Percentiles rank a stretch among this genome's conserved stretches.
Conservation (phyloP, 2,113 vertebrate species). For the Peromyscus maniculatus region DNA sequence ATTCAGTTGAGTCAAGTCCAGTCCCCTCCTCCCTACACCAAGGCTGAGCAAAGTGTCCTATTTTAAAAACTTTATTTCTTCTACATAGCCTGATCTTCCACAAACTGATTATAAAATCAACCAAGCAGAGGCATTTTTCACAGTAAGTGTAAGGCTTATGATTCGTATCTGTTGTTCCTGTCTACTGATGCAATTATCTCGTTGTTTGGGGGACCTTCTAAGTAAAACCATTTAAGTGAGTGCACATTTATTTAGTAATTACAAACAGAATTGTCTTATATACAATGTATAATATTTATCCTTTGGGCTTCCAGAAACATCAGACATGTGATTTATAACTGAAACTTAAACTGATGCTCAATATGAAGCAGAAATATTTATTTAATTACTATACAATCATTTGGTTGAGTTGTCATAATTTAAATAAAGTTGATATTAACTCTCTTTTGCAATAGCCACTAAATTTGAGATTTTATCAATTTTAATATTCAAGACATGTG, state of each 20-base stretch:
- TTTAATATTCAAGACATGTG: not conserved
- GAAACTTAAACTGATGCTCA: not conserved
- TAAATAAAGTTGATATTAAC: conserved; percentile 40
- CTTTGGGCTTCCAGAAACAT: not conserved
- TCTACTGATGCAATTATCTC: not conserved
- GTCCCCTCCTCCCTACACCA: too few relatives aligned
- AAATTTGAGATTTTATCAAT: not conserved
- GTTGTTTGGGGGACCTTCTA: not conserved
- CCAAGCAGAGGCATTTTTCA: not conserved
- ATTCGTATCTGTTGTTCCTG: not conserved
- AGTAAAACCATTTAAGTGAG: not conserved
- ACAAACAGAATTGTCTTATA: not conserved
- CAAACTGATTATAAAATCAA: conserved; percentile 16
- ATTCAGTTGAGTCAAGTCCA: too few relatives aligned
- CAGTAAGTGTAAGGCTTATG: not conserved
- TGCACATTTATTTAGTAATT: not conserved
- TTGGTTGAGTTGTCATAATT: not conserved
- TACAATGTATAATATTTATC: not conserved
- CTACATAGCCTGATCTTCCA: not conserved
- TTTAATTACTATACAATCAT: conserved; percentile 25
- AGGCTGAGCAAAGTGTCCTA: too few relatives aligned
- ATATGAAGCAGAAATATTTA: conserved; percentile 17
- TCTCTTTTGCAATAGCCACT: not conserved
- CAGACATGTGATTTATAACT: not conserved
- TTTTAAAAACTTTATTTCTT: not conserved